Conservation (phyloP, 30 jellyfish, hydroid and myxozoan species). For the Turritopsis rubra region DNA sequence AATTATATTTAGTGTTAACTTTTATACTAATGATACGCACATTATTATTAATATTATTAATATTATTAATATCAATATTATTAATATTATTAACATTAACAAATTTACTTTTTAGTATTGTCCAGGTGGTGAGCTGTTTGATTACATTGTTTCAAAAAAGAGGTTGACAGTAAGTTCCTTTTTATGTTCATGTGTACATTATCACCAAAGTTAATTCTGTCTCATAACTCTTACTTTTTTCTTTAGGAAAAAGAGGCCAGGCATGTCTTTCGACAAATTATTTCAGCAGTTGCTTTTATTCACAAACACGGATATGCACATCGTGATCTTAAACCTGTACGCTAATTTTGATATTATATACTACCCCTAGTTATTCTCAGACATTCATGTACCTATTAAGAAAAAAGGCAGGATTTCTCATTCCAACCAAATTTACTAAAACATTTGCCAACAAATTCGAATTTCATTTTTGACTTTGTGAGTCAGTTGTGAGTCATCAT, state of each 20-base stretch:
- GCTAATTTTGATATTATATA: background rate
- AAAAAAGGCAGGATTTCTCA: no score
- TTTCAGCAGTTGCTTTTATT: conserved; percentile 73
- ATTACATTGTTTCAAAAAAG: conserved; percentile 72
- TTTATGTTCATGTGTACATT: background rate
- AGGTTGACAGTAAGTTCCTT: conserved; percentile 40
- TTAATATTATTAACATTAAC: no score
- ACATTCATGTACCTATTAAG: no score
- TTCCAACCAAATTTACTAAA: no score
- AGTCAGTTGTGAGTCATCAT: no score
- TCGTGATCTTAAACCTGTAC: conserved; percentile 87
- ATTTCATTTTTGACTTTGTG: no score
- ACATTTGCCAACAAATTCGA: no score
- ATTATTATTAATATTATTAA: no score
- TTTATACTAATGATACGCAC: no score
- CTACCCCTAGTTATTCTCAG: background rate
- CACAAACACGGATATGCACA: conserved; percentile 80
- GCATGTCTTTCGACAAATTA: conserved; percentile 62
- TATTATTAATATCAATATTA: no score
- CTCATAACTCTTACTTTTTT: background rate
- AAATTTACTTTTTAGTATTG: conserved; percentile 37
- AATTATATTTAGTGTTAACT: no score
- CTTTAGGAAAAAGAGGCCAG: conserved; percentile 76
- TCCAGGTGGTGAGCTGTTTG: conserved; percentile 96
- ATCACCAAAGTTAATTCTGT: background rate